phyloP scores from a whole-genome alignment of 2,797 vertebrate genomes.

The Caiman crocodilus region DNA sequence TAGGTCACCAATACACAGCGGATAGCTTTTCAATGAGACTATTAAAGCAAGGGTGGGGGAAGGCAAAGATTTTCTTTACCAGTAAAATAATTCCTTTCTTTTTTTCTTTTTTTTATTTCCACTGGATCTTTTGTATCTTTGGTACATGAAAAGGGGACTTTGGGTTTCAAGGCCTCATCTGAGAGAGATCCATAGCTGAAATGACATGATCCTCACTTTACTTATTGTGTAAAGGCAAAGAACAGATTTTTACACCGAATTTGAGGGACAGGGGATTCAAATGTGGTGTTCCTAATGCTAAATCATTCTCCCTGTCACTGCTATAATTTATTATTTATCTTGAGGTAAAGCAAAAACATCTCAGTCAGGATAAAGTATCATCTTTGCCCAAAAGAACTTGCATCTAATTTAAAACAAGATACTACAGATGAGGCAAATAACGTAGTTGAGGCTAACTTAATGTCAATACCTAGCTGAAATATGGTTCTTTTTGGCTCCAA shows the following conservation, averaged over 20 bases:
- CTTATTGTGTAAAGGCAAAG: not conserved
- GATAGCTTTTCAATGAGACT: not conserved
- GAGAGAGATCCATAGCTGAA: not conserved
- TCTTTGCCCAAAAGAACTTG: not conserved
- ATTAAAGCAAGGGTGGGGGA: no score
- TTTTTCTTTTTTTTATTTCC: not conserved
- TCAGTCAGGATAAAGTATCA: not conserved
- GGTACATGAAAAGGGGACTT: not conserved
- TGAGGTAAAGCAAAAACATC: constrained; percentile 12
- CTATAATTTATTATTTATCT: not conserved
- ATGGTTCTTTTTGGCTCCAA: not conserved
- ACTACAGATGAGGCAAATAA: not conserved
- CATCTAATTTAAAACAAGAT: not conserved
- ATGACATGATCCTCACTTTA: not conserved
- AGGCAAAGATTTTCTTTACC: no score
- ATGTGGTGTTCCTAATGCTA: not conserved
- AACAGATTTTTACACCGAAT: not conserved
- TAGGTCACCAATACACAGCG: not conserved
- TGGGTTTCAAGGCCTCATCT: not conserved
- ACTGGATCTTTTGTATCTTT: not conserved
- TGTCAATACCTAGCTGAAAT: not conserved
- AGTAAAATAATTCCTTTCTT: no score
- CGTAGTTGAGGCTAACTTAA: not conserved
- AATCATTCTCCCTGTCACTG: not conserved
- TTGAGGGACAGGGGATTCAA: not conserved